Conservation (phyloP, 2,113 vertebrate genomes). For the Notothenia rossii region DNA sequence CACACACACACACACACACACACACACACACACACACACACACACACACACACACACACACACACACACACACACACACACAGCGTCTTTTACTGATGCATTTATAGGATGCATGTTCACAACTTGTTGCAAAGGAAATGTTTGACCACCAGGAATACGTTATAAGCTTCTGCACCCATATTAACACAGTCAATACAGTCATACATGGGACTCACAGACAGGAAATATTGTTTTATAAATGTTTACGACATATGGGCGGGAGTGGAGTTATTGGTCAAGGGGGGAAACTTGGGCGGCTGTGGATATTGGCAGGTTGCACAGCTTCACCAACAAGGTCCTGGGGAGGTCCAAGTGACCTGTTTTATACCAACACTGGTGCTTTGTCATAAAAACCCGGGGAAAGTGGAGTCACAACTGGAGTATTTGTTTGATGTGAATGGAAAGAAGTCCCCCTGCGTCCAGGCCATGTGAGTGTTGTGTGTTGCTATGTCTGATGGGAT, state of each 20-base stretch:
- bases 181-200: conserved; percentile 52
- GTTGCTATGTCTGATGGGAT: conserved; percentile 68
- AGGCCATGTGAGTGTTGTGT: conserved; percentile 54
- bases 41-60: conserved; percentile 33
- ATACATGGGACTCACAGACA: conserved; percentile 65
- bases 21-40: background rate
- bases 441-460: conserved; percentile 68
- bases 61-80: conserved; percentile 42
- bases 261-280: conserved; percentile 77
- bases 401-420: conserved; percentile 79
- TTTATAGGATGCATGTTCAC: conserved; percentile 79
- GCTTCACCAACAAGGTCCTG: conserved; percentile 67
- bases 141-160: conserved; percentile 69
- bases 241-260: conserved; percentile 80
- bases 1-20: conserved; percentile 23
- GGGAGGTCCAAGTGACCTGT: conserved; percentile 87
- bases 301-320: conserved; percentile 77
- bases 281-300: conserved; percentile 67
- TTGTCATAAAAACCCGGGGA: conserved; percentile 77
- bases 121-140: conserved; percentile 72
- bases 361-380: conserved; percentile 83
- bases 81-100: conserved; percentile 71
- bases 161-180: conserved; percentile 73
- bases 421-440: conserved; percentile 78
- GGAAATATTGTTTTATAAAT: conserved; percentile 82